A percentile compares a stretch with the other conserved stretches of the same genome.
Conservation (phyloP, 2,113 vertebrate genomes). For the Chunga burmeisteri region DNA sequence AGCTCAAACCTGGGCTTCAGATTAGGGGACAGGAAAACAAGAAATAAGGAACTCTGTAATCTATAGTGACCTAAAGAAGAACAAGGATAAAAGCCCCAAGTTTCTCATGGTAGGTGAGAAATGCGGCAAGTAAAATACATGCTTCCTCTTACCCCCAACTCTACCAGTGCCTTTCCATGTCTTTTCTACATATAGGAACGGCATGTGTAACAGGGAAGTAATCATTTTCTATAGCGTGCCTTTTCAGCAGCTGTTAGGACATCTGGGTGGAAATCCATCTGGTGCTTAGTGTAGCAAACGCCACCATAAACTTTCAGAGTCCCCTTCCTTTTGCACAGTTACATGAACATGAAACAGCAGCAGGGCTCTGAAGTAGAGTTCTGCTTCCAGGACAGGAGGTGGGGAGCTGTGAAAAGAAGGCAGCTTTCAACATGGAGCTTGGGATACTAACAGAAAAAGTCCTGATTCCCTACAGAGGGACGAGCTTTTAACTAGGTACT, state of each 20-base stretch:
- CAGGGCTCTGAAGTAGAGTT: background rate
- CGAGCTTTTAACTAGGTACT: background rate
- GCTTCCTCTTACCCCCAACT: background rate
- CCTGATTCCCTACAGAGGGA: background rate
- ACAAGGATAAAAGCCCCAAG: background rate
- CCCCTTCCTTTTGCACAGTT: background rate
- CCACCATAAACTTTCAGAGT: background rate
- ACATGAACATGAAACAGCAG: background rate
- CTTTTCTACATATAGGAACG: background rate
- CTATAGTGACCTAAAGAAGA: background rate
- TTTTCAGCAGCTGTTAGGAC: slow-evolving; percentile 38
- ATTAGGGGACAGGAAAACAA: background rate
- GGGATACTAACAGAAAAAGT: background rate
- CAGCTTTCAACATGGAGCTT: background rate
- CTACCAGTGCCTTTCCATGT: background rate
- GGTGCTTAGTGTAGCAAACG: background rate
- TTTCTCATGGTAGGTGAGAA: background rate
- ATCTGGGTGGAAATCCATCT: slow-evolving; percentile 34
- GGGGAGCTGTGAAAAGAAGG: background rate
- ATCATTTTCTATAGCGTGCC: background rate
- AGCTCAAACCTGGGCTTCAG: background rate
- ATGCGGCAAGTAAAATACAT: background rate
- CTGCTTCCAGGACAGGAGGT: background rate
- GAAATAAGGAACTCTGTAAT: background rate
- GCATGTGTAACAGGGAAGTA: background rate